Evolutionary conservation across 2,888 invertebrate species (phyloP), one percentile per base, ranked within the genome.

Genomic region (Bhutanitis thaidina): DNA sequence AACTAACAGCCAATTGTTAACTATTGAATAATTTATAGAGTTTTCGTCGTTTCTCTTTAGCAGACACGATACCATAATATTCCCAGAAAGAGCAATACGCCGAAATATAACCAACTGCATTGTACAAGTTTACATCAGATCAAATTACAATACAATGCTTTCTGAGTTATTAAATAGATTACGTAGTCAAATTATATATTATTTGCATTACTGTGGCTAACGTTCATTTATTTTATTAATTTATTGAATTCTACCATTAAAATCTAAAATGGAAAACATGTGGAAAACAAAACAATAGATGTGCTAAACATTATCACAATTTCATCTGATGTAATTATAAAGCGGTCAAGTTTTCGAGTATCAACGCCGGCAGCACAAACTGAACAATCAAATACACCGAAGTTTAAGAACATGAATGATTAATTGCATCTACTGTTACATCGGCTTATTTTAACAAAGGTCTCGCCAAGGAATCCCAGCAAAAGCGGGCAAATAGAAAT

Each of bases 41-140:
- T 2, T 20, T 20, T 4, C n/a, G 15, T 9, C 43, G 12, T 34
- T 20, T 43, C 16, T 13, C 34, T 34, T 32, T 16, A 34, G 16
- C 16, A 15, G 32, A 20, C 34, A 10, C 14, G 8, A 5, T 16
- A 15, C 1, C 1, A 16, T 1, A 34, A 20, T 2, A 1, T 3
- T 16, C 14, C 10, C 1, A n/a, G 32, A 34, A 43, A 12, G 32
- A 49, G 25, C 49, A 37, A 35, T 12, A 25, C 35, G 41, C 10
- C 5, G 29, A 1, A 4, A 39, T 27, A 27, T 9, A 40, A 7
- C 5, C 27, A 51, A 51, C 51, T 51, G 51, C 51, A 50, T 51
- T 51, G 51, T 45, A 51, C 51, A 51, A 7, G 15, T 10, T 44
- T 50, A 40, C 44, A 51, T 35, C 45, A 40, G 20, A 51, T 45